These are phyloP conservation scores for Himalopsyche kuldschensis DNA, from an alignment of 2,888 invertebrate genomes.

Conservation along the genomic window DNA sequence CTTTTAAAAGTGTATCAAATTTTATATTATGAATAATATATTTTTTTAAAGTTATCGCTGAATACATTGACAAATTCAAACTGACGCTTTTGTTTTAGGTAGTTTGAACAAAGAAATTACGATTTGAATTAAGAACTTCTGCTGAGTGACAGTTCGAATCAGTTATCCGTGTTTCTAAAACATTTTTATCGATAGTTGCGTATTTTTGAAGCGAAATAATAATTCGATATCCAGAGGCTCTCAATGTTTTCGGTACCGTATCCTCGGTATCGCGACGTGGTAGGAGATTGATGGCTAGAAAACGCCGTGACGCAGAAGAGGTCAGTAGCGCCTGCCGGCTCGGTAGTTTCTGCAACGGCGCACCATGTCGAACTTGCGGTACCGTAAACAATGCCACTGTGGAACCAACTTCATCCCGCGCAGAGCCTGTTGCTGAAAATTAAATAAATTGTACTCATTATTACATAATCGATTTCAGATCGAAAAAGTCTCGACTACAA, in stretches of 20 bases:
- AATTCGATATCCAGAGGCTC: background rate
- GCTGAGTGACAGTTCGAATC: too few relatives aligned
- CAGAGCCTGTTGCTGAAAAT: constrained; percentile 62
- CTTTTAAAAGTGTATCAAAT: too few relatives aligned
- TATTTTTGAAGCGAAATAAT: too few relatives aligned
- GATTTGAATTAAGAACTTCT: too few relatives aligned
- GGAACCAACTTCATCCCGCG: constrained; percentile 78
- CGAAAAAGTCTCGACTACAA: too few relatives aligned
- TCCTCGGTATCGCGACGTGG: background rate
- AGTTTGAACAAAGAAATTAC: too few relatives aligned
- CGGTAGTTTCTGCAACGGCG: constrained; percentile 78
- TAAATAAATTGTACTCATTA: constrained; percentile 10
- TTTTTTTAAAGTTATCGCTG: too few relatives aligned
- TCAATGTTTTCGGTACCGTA: background rate
- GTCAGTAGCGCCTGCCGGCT: constrained; percentile 60
- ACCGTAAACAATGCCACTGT: constrained; percentile 83
- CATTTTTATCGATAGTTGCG: too few relatives aligned
- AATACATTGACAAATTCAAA: too few relatives aligned
- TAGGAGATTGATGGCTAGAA: background rate
- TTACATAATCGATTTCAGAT: background rate
- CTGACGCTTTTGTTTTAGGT: too few relatives aligned
- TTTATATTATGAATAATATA: too few relatives aligned
- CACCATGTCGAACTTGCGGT: constrained; percentile 77
- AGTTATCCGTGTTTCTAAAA: too few relatives aligned
- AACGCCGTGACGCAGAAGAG: background rate